These are phyloP conservation scores for Maconellicoccus hirsutus DNA, from an alignment of 1,140 invertebrate species.

Conservation along the genomic window DNA sequence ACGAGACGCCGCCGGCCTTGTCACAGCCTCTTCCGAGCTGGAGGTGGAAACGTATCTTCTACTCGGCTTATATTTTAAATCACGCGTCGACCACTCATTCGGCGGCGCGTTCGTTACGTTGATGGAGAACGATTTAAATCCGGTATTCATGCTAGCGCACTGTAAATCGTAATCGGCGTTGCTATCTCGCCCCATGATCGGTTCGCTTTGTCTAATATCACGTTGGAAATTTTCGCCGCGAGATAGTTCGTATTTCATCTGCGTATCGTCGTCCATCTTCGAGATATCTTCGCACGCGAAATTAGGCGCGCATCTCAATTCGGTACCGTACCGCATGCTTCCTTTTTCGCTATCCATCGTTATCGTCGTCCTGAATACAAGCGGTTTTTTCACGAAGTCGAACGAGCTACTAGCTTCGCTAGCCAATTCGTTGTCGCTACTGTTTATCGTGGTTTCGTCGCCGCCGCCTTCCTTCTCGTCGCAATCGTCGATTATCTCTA, in stretches of 20 bases:
- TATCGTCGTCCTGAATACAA: background rate
- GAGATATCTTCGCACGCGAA: slow-evolving; percentile 52
- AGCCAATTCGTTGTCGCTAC: background rate
- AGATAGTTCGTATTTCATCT: background rate
- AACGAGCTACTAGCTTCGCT: slow-evolving; percentile 2
- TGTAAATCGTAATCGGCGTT: background rate
- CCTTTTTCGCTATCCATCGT: background rate
- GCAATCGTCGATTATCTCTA: background rate
- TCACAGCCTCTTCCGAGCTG: background rate
- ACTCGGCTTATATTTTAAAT: background rate
- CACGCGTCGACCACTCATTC: background rate
- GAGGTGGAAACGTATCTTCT: background rate
- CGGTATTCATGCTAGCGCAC: background rate
- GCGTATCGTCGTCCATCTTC: slow-evolving; percentile 43
- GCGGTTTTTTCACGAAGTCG: background rate
- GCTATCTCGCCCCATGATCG: background rate
- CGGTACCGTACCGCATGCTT: slow-evolving; percentile 28
- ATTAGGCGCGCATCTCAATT: slow-evolving; percentile 32
- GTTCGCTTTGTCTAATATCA: background rate
- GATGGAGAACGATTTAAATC: slow-evolving; percentile 11
- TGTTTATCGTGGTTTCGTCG: too few relatives aligned
- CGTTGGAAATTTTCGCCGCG: background rate
- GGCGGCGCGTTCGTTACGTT: background rate
- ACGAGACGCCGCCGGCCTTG: background rate
- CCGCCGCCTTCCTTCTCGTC: too few relatives aligned